Base-by-base conservation (phyloP, 2,113 vertebrate genomes). In the Pollachius pollachius region DNA sequence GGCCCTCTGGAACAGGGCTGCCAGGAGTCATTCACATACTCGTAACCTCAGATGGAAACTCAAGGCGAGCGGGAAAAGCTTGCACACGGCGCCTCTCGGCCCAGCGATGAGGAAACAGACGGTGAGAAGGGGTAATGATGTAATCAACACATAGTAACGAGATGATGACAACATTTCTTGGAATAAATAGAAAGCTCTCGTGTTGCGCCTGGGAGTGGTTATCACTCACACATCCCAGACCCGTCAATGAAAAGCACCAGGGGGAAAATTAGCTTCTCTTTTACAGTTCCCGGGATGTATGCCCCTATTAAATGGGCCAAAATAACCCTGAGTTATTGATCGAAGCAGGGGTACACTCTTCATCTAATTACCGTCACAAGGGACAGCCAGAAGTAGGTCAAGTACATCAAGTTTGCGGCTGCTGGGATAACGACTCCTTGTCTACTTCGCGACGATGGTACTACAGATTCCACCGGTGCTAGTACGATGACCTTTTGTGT, bases 11-110 rank as follows among this genome's bases (percentile, higher is more conserved):
- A 66, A 25, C 67, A 64, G 18, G n/a, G 21, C 61, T 76, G 66
- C 79, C 65, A 70, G 62, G 83, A 86, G 65, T 76, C 76, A 76
- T 82, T 81, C 85, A 23, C 18, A 18, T 2, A 61, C 58, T 12
- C 41, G 70, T 59, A 54, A 30, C 5, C 58, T 41, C 12, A 30
- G 56, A 70, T 56, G 15, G 56, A 34, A 34, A 70, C n/a, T 21
- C 48, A 70, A 63, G 34, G 18, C 52, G 15, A 61, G 34, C 18
- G n/a, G 54, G 74, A 79, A 65, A 64, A 7, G 52, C 41, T 18
- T 64, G 77, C 74, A 81, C 75, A 25, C n/a, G 6, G 66, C 11
- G 48, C 74, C 75, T 59, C 71, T 60, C 27, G 80, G 73, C 69
- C 61, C 1, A 59, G 19, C 58, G 12, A 57, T 0, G 17, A 59